A percentile compares a stretch with the other conserved stretches of the same genome.
These are phyloP conservation scores for Formica aserva DNA, from an alignment of 2,888 invertebrate genomes.

Conservation along the genomic window DNA sequence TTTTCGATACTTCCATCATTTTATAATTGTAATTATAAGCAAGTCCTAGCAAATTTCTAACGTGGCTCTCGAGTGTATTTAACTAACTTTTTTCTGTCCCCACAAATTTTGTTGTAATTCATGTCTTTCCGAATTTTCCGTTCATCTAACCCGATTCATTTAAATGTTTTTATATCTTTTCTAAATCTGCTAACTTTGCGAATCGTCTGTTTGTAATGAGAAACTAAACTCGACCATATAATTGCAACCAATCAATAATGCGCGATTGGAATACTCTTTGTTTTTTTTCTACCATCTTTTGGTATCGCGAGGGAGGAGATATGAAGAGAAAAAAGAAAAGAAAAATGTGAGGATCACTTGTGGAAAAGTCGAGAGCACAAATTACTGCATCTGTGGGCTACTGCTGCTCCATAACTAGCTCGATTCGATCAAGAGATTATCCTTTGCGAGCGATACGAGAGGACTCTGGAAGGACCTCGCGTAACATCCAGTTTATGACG, in stretches of 20 bases:
- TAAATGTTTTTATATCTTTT: neutral
- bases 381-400: constrained; percentile 16
- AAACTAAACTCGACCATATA: neutral
- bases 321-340: constrained; percentile 15
- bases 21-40: constrained; percentile 7
- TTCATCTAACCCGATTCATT: neutral
- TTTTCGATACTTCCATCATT: constrained; percentile 15
- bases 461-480: constrained; percentile 45
- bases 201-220: neutral
- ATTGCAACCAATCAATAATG: neutral
- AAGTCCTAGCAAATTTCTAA: constrained; percentile 3
- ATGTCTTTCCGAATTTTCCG: neutral
- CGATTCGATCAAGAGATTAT: constrained; percentile 49
- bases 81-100: neutral
- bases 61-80: constrained; percentile 6
- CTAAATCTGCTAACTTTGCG: neutral
- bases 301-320: neutral
- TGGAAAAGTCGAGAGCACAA: constrained; percentile 54
- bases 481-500: constrained; percentile 18
- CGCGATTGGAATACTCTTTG: neutral
- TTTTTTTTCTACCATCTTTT: neutral
- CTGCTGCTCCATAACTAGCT: constrained; percentile 24
- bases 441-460: constrained; percentile 42
- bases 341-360: constrained; percentile 5
- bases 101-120: constrained; percentile 1